Evolutionary conservation across 2,113 vertebrate genomes (phyloP).

Genomic region (Saimiri boliviensis): DNA sequence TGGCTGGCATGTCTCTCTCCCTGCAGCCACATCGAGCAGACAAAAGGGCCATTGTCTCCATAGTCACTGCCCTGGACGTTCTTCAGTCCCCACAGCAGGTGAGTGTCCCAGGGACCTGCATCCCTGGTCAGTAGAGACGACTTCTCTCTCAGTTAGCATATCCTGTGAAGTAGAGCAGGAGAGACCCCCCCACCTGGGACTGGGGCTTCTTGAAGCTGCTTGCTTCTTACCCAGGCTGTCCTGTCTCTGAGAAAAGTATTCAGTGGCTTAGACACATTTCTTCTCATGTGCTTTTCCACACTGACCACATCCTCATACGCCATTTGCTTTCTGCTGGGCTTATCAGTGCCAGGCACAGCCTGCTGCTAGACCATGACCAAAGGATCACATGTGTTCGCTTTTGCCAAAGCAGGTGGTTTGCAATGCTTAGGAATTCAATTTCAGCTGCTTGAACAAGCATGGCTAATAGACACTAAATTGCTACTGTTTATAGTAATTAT

Average conservation of each 20-base stretch:
- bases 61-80: constrained; percentile 88
- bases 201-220: not conserved
- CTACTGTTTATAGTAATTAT: not conserved
- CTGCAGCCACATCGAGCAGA: constrained; percentile 88
- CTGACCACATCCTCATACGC: fast-evolving
- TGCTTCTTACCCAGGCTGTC: fast-evolving
- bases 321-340: not conserved
- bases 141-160: fast-evolving
- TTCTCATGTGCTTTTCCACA: fast-evolving
- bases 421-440: not conserved
- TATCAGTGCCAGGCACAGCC: not conserved
- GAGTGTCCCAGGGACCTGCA: fast-evolving
- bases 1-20: constrained; percentile 90
- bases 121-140: fast-evolving
- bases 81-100: constrained; percentile 92
- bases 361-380: not conserved
- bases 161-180: not conserved
- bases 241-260: not conserved
- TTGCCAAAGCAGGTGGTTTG: not conserved
- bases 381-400: not conserved
- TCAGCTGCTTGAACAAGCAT: not conserved
- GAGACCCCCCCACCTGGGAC: fast-evolving
- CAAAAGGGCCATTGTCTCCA: constrained; percentile 88
- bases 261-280: fast-evolving
- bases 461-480: not conserved